These are phyloP conservation scores for Limnodromus scolopaceus DNA, from an alignment of 2,797 vertebrate genomes.

Conservation along the genomic window DNA sequence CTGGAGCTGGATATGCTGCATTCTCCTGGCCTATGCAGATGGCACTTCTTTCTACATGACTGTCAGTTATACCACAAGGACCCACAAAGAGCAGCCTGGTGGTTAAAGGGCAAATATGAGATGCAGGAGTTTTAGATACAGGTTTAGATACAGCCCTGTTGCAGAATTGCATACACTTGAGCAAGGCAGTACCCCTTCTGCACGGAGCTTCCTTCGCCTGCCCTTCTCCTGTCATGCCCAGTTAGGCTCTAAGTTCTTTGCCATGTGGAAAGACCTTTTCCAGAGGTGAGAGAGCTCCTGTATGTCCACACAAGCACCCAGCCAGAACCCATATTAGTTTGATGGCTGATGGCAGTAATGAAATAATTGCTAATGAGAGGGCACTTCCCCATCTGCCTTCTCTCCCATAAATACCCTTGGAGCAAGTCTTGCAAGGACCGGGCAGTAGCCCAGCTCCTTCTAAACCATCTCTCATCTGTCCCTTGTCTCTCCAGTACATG, in stretches of 20 bases:
- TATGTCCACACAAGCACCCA: neutral
- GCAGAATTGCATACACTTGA: neutral
- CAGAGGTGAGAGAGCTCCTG: neutral
- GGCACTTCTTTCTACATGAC: neutral
- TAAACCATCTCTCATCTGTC: neutral
- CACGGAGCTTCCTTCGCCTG: rapidly evolving
- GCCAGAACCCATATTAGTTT: neutral
- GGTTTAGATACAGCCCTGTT: neutral
- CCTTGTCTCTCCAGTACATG: neutral
- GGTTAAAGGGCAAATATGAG: neutral
- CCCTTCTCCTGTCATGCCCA: neutral
- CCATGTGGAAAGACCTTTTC: neutral
- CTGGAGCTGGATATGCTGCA: neutral
- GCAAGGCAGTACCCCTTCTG: rapidly evolving
- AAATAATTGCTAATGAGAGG: neutral
- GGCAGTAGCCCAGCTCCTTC: neutral
- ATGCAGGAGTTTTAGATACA: neutral
- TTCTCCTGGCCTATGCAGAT: neutral
- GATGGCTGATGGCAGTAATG: neutral
- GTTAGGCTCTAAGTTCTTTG: neutral
- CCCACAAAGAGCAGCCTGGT: neutral
- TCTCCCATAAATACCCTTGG: neutral
- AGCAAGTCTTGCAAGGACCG: neutral
- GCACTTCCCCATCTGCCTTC: neutral
- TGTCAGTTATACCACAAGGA: neutral